Conservation (phyloP, 2,797 vertebrate species). For the Lagodon rhomboides region DNA sequence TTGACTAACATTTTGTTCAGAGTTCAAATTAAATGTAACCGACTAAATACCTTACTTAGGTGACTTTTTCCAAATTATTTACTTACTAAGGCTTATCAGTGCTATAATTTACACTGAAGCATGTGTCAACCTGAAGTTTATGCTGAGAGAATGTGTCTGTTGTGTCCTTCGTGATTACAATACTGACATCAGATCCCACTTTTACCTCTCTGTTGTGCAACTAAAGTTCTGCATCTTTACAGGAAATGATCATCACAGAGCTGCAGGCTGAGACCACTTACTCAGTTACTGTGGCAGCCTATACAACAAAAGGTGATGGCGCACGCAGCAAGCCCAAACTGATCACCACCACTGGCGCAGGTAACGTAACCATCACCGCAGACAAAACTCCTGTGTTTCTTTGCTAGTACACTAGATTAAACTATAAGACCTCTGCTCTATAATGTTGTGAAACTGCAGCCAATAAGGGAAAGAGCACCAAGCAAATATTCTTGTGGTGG, state of each 20-base stretch:
- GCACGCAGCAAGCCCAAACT: constrained; percentile 98
- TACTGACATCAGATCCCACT: constrained; percentile 26
- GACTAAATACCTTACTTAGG: background rate
- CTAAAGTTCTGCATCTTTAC: constrained; percentile 59
- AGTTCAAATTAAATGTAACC: constrained; percentile 2
- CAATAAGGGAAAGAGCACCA: constrained; percentile 13
- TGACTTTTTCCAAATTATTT: constrained; percentile 11
- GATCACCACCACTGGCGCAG: constrained; percentile 96
- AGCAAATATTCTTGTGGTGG: constrained; percentile 36
- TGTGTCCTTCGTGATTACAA: constrained; percentile 27
- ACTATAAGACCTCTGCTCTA: constrained; percentile 20
- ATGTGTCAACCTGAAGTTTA: constrained; percentile 35
- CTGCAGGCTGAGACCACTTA: constrained; percentile 97
- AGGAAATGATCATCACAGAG: constrained; percentile 98
- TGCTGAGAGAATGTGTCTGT: constrained; percentile 43
- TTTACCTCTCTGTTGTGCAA: constrained; percentile 25
- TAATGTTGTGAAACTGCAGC: constrained; percentile 35
- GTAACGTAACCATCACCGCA: constrained; percentile 76
- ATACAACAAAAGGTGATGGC: constrained; percentile 98
- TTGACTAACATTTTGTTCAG: constrained; percentile 20
- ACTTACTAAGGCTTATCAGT: constrained; percentile 25
- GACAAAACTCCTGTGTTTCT: constrained; percentile 2
- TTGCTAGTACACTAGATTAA: constrained; percentile 12
- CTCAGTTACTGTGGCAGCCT: constrained; percentile 96
- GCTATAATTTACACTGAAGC: constrained; percentile 22